Conservation (phyloP, 2,797 vertebrate species). For the Dendrocincla fuliginosa region DNA sequence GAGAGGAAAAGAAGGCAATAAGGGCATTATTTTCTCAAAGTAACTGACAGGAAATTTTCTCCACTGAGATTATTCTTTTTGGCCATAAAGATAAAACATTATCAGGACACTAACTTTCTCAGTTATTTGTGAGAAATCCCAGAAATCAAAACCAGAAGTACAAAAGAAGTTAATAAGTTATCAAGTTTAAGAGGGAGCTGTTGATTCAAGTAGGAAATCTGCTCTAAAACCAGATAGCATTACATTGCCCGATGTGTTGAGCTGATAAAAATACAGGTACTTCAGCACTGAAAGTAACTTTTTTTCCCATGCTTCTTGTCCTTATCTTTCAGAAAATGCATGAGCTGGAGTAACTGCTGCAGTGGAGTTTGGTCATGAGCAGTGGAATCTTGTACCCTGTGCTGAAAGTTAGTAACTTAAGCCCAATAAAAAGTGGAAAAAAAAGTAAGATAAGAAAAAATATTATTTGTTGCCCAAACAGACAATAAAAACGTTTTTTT, state of each 20-base stretch:
- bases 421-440: neutral
- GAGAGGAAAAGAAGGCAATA: neutral
- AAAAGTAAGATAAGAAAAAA: neutral
- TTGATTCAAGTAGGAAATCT: neutral
- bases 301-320: neutral
- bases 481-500: neutral
- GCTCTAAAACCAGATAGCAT: neutral
- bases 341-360: neutral
- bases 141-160: neutral
- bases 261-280: slow-evolving; percentile 8
- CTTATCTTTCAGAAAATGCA: neutral
- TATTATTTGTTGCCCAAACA: neutral
- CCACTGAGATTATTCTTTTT: neutral
- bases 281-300: neutral
- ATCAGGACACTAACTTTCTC: neutral
- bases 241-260: neutral
- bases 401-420: neutral
- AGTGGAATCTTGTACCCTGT: neutral
- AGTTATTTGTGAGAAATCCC: neutral
- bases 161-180: neutral
- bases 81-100: neutral
- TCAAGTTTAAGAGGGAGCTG: neutral
- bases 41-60: neutral
- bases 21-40: neutral
- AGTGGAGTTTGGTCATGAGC: neutral